Base-by-base conservation (phyloP, 1,140 invertebrate genomes). In the Nasonia giraulti region DNA sequence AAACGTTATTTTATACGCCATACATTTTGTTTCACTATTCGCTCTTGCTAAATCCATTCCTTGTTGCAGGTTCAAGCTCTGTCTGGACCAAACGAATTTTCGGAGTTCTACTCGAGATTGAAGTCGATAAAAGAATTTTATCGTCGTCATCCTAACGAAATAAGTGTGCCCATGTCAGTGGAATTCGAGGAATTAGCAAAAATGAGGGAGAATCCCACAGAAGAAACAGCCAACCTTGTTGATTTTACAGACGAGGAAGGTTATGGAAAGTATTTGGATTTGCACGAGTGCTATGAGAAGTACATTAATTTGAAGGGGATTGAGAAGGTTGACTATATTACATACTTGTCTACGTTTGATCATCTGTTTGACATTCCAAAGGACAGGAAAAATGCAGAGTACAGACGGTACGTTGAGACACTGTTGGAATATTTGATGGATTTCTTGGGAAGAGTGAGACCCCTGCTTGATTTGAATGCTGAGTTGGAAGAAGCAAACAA, bases 221-320 rank as follows among this genome's bases (percentile, higher is more conserved):
- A 98, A 90, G 97, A 98, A 92, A 86, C 93, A 88, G 88, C 91
- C 94, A 96, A 97, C 91, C 94, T 99, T 87, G 97, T 99, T 4
- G 98, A 99, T 87, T 99, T 99, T 90, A 98, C 98, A n/a, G 99
- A 99, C 93, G 99, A 99, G 93, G 99, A 99, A 94, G 99, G 99
- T 17, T 99, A 99, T 94, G 99, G 99, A 20, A 98, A 98, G 92
- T 99, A 99, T 93, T 94, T 99, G 40, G 99, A 99, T 94, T 94
- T 99, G n/a, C 98, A 99, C 92, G 97, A 98, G 92, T 98, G 98
- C 90, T 99, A 98, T 93, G 97, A 98, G 89, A 98, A 97, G 89
- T 99, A 97, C 90, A 96, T 99, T 7, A 99, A 99, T 92, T 94
- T 99, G 17, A 99, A 99, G 93, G 98, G 98, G 44, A 96, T 99